Evolutionary conservation across 2,113 vertebrate genomes (phyloP).

Genomic region (Tricholaema leucomelas): DNA sequence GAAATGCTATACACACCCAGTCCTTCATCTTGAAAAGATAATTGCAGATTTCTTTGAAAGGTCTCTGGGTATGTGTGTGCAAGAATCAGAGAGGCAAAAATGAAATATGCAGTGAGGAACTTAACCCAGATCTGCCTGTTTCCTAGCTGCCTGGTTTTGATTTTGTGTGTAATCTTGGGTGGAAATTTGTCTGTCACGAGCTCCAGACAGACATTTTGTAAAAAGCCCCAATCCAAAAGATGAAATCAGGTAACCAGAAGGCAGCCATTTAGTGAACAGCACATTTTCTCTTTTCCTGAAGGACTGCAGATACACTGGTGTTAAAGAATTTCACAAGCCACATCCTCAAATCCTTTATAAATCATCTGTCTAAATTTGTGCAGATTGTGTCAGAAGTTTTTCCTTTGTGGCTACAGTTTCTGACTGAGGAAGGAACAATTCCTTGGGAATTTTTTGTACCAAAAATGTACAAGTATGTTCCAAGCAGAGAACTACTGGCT

Average conservation of each 20-base stretch:
- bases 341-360: not conserved
- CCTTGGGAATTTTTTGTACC: not conserved
- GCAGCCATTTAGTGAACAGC: not conserved
- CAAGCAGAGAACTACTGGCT: not conserved
- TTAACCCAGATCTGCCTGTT: conserved; percentile 22
- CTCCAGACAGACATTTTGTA: not conserved
- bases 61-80: conserved; percentile 2
- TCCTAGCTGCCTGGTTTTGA: not conserved
- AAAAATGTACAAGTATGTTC: not conserved
- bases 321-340: not conserved
- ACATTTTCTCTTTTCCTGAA: not conserved
- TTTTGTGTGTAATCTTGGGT: not conserved
- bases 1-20: not conserved
- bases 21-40: conserved; percentile 27
- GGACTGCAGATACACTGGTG: not conserved
- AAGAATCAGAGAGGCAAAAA: conserved; percentile 39
- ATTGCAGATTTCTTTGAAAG: conserved; percentile 48
- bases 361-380: not conserved
- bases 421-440: not conserved
- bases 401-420: not conserved
- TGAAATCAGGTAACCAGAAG: not conserved
- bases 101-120: not conserved
- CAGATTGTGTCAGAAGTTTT: not conserved
- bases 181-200: not conserved
- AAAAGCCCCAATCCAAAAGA: not conserved